Base-by-base conservation (phyloP, 1,140 invertebrate species). In the Cherax quadricarinatus region DNA sequence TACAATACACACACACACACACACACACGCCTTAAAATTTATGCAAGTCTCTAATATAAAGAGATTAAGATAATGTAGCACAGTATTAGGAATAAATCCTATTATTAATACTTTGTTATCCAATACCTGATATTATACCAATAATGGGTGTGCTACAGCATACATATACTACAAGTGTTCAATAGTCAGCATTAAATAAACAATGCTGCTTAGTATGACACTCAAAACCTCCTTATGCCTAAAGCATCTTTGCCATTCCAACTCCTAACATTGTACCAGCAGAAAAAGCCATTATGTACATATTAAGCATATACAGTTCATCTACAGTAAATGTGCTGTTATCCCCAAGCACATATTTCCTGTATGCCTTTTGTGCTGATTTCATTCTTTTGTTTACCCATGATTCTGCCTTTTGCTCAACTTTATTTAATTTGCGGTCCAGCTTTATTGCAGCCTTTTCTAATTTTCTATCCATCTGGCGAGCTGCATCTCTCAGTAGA, bases 261-360 rank as follows among this genome's bases (percentile, higher is more conserved):
- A 92, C 91, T 10, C 91, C 91, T 62, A 92, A 62, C 91, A 92
- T 92, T 48, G 91, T 92, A 53, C 91, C 91, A 14, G 86, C 91
- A 49, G 86, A 82, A 66, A 92, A 92, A 30, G 91, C 91, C 81
- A 92, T 48, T 7, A 92, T 86, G 49, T 92, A 92, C 91, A 92
- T 92, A 49, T 92, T 92, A 14, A 92, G 80, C 70, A 88, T 60
- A 49, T 92, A 92, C 41, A 92, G 53, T 78, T 92, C 86, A 60
- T 92, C 91, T 78, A 92, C 91, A 14, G 86, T 92, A 21, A 88
- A 24, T 4, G 24, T 62, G 10, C 86, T 92, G 12, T 24, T 49
- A n/a, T 92, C 91, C 6, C 91, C 91, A 30, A 92, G 48, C 5
- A 92, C 66, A 21, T 92, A 80, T 30, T 88, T 73, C 51, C 86